Evolutionary conservation across 2,888 invertebrate genomes (phyloP).

Genomic region (Cryptocephalus primarius): DNA sequence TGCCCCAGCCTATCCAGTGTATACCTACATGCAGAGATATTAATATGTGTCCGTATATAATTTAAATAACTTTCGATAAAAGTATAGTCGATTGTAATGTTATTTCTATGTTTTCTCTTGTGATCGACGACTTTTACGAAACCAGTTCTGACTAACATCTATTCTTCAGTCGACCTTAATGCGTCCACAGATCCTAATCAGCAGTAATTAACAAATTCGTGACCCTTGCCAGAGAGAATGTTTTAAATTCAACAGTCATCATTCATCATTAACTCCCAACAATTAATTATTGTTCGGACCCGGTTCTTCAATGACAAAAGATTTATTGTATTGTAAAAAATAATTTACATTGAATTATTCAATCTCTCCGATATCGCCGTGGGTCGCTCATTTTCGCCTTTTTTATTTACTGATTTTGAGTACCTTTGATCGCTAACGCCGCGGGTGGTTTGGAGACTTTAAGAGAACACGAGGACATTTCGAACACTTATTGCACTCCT

Average conservation of each 20-base stretch:
- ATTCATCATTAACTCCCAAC: conserved; percentile 36
- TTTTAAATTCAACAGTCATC: conserved; percentile 35
- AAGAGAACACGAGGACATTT: too few relatives aligned
- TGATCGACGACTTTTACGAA: too few relatives aligned
- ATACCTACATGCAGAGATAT: too few relatives aligned
- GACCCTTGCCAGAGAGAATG: conserved; percentile 33
- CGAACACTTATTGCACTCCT: too few relatives aligned
- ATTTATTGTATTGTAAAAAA: conserved; percentile 37
- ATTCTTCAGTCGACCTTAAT: conserved; percentile 2
- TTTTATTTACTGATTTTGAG: conserved; percentile 21
- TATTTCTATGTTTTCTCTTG: too few relatives aligned
- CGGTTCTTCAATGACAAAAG: conserved; percentile 31
- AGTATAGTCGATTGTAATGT: too few relatives aligned
- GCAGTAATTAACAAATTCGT: conserved; percentile 38
- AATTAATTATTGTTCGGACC: conserved; percentile 36
- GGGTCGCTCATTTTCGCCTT: conserved; percentile 24
- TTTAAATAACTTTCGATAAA: too few relatives aligned
- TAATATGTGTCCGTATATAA: too few relatives aligned
- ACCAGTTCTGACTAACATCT: too few relatives aligned
- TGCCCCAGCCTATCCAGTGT: too few relatives aligned
- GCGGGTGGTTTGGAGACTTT: conserved; percentile 6
- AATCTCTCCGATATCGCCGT: conserved; percentile 24
- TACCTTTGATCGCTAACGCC: conserved; percentile 16
- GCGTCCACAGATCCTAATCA: conserved; percentile 28
- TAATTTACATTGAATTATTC: conserved; percentile 36